Evolutionary conservation across 1,140 invertebrate genomes (phyloP).

Genomic region (Papilio xuthus): DNA sequence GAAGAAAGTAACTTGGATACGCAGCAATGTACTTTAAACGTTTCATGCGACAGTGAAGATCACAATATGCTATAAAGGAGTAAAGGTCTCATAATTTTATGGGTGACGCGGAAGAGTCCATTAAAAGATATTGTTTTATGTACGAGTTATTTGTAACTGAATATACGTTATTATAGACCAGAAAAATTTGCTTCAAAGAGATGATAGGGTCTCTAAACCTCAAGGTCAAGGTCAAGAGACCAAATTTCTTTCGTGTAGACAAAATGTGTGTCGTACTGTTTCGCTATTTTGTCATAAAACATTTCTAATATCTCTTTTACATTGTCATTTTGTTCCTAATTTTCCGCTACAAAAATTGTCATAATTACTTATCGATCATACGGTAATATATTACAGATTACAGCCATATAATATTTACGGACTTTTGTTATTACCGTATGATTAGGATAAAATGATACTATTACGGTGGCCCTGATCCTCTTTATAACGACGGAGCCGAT

Average conservation of each 20-base stretch:
- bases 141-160: constrained; percentile 37
- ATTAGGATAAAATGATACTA: constrained; percentile 28
- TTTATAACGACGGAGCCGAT: neutral
- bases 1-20: neutral
- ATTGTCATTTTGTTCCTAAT: neutral
- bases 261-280: no score
- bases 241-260: neutral
- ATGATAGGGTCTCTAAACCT: neutral
- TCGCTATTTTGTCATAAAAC: no score
- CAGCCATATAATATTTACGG: neutral
- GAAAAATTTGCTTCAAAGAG: neutral
- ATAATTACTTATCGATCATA: neutral
- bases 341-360: neutral
- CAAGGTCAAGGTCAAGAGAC: neutral
- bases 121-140: constrained; percentile 51
- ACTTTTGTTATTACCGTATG: neutral
- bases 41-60: neutral
- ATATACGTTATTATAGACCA: neutral
- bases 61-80: constrained; percentile 6
- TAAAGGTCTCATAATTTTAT: constrained; percentile 47
- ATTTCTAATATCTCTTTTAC: no score
- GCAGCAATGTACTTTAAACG: constrained; percentile 36
- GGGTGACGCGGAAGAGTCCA: constrained; percentile 47
- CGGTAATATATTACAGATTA: neutral
- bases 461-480: neutral